Evolutionary conservation across 2,113 vertebrate species (phyloP), one percentile per base, ranked within the genome.

Genomic region (Mesitornis unicolor): DNA sequence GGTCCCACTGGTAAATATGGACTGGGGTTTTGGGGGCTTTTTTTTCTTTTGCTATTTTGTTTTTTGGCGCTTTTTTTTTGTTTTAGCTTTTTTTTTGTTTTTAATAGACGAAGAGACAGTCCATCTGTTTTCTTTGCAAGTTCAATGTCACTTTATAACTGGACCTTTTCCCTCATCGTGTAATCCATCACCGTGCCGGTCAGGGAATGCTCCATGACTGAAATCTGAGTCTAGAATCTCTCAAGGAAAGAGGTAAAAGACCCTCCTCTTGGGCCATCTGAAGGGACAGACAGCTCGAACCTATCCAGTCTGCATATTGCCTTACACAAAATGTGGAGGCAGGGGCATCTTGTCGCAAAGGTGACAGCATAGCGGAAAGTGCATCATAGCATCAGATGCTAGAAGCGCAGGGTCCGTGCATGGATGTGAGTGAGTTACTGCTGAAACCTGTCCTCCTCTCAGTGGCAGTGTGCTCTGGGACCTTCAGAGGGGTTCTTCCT

Each of bases 181-280:
- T 82, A 94, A 90, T 90, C 51, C 71, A 11, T 86, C 94, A 81
- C 45, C 25, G 5, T 84, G 83, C 68, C 11, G 4, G 79, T 96
- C 84, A 97, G 87, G 91, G 91, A 94, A 59, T 1, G n/a, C 87
- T 96, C 56, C 90, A 56, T 96, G 87, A 78, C 75, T 96, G 90
- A 95, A 87, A 85, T 86, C 76, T 88, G 81, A 90, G 70, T 91
- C 91, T 94, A 94, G 81, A 95, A 40, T 96, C 81, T 90, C 94
- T 91, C 92, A 92, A 95, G 93, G 79, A 97, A 97, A 94, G 93
- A 95, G 92, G 95, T 96, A 94, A 96, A 96, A 95, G 87, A 90
- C 71, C 29, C 71, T 93, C 38, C 71, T 92, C 22, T 96, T 91
- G 87, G 81, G 75, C 85, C 82, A 25, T 70, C 54, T 67, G 57